A percentile compares a stretch with the other conserved stretches of the same genome.
phyloP scores from a whole-genome alignment of 2,113 vertebrate species.

The Siniperca chuatsi region DNA sequence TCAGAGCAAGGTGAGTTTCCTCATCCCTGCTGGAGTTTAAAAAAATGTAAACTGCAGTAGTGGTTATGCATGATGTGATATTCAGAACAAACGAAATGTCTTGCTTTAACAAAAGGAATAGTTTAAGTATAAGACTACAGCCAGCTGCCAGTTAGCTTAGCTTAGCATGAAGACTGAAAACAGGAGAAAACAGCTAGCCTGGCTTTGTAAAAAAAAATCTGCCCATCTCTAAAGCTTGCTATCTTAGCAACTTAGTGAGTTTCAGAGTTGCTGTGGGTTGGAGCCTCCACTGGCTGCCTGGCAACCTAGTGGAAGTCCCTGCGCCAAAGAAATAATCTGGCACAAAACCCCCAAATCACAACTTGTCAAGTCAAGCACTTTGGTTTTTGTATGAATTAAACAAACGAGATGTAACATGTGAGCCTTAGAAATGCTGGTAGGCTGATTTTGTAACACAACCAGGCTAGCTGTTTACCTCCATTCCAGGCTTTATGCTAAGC shows the following conservation, averaged over 20 bases:
- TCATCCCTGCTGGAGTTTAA: neutral
- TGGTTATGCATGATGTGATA: neutral
- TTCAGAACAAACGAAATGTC: neutral
- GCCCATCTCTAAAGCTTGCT: no score
- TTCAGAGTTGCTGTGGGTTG: no score
- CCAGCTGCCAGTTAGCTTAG: neutral
- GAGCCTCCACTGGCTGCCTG: neutral
- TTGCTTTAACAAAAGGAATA: neutral
- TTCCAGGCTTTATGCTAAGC: neutral
- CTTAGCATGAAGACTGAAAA: neutral
- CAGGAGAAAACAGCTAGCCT: neutral
- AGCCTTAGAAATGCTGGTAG: neutral
- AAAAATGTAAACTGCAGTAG: neutral
- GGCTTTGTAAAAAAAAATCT: neutral
- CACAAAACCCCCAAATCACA: neutral
- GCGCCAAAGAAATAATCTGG: neutral
- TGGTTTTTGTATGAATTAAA: neutral
- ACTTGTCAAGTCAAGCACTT: neutral
- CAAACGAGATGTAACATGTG: neutral
- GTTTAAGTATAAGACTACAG: neutral
- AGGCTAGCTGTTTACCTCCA: neutral
- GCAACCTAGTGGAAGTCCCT: neutral
- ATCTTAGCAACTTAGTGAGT: no score
- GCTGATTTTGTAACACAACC: neutral
- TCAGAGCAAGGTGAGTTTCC: slow-evolving; percentile 76